Conservation (phyloP, 2,113 vertebrate genomes). For the Bos javanicus region DNA sequence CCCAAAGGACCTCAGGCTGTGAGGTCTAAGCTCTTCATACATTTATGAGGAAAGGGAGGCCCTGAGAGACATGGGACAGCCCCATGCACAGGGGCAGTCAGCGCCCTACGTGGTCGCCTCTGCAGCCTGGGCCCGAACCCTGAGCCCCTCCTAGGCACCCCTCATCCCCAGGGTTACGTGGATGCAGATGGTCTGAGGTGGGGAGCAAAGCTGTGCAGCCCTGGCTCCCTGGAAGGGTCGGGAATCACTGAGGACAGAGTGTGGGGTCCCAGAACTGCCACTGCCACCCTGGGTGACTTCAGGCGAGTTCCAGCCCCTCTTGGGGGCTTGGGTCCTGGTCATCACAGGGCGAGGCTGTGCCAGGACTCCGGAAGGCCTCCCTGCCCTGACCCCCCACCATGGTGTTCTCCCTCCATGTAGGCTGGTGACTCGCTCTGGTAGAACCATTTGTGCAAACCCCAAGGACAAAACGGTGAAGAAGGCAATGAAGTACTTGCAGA, state of each 20-base stretch:
- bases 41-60: not conserved
- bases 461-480: not conserved
- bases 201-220: not conserved
- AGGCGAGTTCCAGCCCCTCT: not conserved
- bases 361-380: rapidly evolving
- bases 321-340: not conserved
- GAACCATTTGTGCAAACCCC: constrained; percentile 32
- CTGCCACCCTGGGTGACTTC: not conserved
- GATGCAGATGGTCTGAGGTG: not conserved
- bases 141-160: rapidly evolving
- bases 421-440: not conserved
- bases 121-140: not conserved
- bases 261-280: not conserved
- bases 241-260: not conserved
- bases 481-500: not conserved
- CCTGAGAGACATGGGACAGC: not conserved
- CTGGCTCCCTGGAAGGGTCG: not conserved
- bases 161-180: rapidly evolving
- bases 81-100: not conserved
- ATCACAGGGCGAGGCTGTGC: rapidly evolving
- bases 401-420: not conserved
- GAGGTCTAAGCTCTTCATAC: not conserved
- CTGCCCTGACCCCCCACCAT: rapidly evolving
- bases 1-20: not conserved
- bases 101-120: rapidly evolving